phyloP scores from a whole-genome alignment of 2,797 vertebrate genomes.

The Coranthus polyacanthus region DNA sequence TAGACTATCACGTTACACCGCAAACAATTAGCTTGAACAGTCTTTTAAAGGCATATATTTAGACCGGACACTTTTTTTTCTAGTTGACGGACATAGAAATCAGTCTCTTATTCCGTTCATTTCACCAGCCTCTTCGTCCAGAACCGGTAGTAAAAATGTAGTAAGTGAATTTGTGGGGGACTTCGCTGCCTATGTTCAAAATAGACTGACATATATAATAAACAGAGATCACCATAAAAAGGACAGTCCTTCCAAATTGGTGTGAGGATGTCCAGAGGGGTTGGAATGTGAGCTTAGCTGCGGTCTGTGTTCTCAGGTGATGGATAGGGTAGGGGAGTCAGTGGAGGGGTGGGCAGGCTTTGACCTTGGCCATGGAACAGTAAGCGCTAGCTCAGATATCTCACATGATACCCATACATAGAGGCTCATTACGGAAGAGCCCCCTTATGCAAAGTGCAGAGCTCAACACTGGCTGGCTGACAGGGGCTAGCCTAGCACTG shows the following conservation, averaged over 20 bases:
- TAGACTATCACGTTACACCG: constrained; percentile 46
- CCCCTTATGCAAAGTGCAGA: constrained; percentile 84
- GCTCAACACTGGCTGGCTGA: constrained; percentile 83
- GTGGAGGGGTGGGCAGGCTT: constrained; percentile 73
- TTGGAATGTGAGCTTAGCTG: constrained; percentile 77
- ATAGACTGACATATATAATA: constrained; percentile 48
- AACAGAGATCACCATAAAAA: constrained; percentile 48
- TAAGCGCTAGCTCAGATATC: constrained; percentile 87
- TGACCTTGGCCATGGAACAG: constrained; percentile 86
- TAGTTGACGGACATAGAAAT: constrained; percentile 1
- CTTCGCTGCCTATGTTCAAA: constrained; percentile 14
- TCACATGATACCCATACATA: constrained; percentile 86
- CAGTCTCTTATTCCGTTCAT: neutral
- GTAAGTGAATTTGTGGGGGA: neutral
- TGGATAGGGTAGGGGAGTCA: constrained; percentile 75
- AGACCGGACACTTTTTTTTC: constrained; percentile 12
- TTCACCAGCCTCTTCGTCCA: neutral
- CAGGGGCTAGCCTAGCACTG: constrained; percentile 79
- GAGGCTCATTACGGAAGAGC: constrained; percentile 86
- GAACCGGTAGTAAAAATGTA: neutral
- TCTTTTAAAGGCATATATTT: constrained; percentile 46
- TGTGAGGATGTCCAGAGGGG: constrained; percentile 74
- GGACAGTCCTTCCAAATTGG: constrained; percentile 63
- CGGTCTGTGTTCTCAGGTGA: constrained; percentile 81
- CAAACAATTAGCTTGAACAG: constrained; percentile 41